phyloP scores from a whole-genome alignment of 2,113 vertebrate genomes.

The Rhinoptilus africanus region DNA sequence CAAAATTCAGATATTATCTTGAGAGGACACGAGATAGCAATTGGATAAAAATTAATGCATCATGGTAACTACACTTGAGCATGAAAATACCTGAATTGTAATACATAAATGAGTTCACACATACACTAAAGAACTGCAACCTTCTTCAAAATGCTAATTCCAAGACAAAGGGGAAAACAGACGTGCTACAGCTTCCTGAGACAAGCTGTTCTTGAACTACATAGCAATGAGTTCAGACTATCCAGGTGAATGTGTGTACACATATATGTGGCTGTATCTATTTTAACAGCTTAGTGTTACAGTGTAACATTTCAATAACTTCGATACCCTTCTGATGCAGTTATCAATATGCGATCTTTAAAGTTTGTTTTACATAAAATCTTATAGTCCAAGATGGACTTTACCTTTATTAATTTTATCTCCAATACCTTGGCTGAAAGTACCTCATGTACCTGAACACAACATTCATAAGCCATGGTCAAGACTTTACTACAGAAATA shows the following conservation, averaged over 20 bases:
- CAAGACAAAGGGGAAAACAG: not conserved
- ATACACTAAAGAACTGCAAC: not conserved
- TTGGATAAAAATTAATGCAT: not conserved
- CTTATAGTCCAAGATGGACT: not conserved
- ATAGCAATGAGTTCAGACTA: not conserved
- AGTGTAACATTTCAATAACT: not conserved
- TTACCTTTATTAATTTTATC: not conserved
- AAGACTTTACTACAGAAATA: not conserved
- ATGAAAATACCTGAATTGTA: not conserved
- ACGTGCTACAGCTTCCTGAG: not conserved
- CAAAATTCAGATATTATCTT: not conserved
- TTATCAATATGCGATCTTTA: not conserved
- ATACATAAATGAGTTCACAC: not conserved
- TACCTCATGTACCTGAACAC: not conserved
- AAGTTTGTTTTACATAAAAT: not conserved
- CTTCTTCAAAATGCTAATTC: not conserved
- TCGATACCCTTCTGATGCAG: not conserved
- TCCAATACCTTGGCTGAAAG: not conserved
- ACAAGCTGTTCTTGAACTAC: not conserved
- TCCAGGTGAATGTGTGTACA: not conserved
- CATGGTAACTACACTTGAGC: not conserved
- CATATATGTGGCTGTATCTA: not conserved
- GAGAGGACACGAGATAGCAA: not conserved
- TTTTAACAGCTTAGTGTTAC: not conserved
- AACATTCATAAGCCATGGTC: not conserved